These are phyloP conservation scores for Bombus pascuorum DNA, from an alignment of 1,140 invertebrate genomes.

Conservation along the genomic window DNA sequence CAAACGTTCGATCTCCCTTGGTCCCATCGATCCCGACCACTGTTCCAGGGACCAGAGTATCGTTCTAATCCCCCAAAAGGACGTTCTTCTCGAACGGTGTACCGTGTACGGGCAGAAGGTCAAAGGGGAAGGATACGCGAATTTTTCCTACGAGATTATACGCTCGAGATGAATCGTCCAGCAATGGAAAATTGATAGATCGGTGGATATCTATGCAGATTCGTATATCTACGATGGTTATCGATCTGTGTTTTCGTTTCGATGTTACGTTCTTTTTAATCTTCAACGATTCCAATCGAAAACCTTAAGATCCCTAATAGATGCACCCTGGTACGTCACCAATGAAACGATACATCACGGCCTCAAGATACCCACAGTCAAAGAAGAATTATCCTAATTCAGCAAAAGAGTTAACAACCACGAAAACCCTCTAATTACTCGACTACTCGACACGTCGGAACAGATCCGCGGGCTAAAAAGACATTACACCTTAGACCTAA, in stretches of 20 bases:
- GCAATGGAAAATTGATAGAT: too few relatives aligned
- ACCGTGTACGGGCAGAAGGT: conserved; percentile 25
- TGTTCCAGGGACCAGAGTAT: background rate
- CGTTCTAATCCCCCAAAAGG: conserved; percentile 56
- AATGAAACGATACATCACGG: too few relatives aligned
- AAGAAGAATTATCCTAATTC: too few relatives aligned
- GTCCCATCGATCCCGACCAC: conserved; percentile 50
- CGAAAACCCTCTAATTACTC: too few relatives aligned
- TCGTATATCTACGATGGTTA: conserved; percentile 48
- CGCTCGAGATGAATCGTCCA: conserved; percentile 74
- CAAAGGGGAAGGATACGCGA: conserved; percentile 42
- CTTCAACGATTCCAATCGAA: too few relatives aligned
- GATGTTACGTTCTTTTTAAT: background rate
- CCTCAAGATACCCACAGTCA: too few relatives aligned
- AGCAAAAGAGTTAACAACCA: too few relatives aligned
- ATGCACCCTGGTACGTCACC: too few relatives aligned
- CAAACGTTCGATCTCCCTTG: conserved; percentile 65
- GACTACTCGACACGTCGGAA: too few relatives aligned
- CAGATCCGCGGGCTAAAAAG: too few relatives aligned
- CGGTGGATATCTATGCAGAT: background rate
- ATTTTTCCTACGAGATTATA: conserved; percentile 77
- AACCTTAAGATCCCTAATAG: too few relatives aligned
- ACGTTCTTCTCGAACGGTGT: background rate
- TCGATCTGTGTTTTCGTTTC: background rate
- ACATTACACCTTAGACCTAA: too few relatives aligned